These are phyloP conservation scores for Phenganax subtilis DNA, from an alignment of 92 coral and sea anemone species.

Conservation along the genomic window DNA sequence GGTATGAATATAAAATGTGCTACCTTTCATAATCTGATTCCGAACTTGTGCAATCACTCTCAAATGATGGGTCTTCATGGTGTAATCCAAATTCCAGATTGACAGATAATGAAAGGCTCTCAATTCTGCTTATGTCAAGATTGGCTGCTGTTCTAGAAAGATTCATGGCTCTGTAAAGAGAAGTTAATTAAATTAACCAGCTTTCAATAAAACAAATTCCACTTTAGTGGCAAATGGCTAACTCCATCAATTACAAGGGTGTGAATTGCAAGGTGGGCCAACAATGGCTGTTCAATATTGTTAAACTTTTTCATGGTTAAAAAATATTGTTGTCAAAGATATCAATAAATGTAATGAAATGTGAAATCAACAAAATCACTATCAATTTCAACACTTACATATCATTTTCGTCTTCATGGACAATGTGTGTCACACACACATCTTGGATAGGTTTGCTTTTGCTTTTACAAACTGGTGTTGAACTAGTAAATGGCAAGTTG, in stretches of 20 bases:
- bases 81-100: constrained; percentile 6
- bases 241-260: no score
- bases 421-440: not conserved
- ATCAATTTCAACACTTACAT: no score
- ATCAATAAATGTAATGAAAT: not conserved
- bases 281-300: no score
- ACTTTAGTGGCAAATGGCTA: no score
- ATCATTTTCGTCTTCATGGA: not conserved
- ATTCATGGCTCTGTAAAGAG: no score
- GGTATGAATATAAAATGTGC: no score
- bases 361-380: not conserved
- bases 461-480: constrained; percentile 6
- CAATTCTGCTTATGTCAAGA: not conserved
- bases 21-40: not conserved
- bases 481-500: not conserved
- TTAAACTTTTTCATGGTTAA: no score
- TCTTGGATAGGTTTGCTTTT: not conserved
- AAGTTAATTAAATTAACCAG: no score
- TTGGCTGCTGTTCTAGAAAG: no score
- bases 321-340: no score
- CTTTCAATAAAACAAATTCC: no score
- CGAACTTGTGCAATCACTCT: constrained; percentile 2
- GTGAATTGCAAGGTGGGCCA: no score
- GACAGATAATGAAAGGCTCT: not conserved
- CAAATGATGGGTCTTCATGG: constrained; percentile 2